Base-by-base conservation (phyloP, 35 echinoderm and acorn worm species). In the Apostichopus parvimensis region DNA sequence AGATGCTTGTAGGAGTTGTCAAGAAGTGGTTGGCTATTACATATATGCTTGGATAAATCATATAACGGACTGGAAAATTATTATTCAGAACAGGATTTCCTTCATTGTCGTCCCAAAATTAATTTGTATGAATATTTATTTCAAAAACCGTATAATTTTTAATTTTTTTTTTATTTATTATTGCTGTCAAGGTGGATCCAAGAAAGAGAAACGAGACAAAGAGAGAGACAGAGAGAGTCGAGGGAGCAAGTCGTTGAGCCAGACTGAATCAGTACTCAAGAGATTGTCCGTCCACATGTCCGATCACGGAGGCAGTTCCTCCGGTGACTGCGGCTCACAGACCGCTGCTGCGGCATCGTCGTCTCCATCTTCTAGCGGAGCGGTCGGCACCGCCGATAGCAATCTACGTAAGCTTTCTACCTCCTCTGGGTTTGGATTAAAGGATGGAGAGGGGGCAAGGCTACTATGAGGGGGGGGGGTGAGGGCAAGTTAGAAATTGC, bases 221-320 rank as follows among this genome's bases (percentile, higher is more conserved):
- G 85, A 87, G 21, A 22, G 85, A n/a, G 85, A 87, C 59, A 22
- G 85, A n/a, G 85, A 87, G 21, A 87, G 57, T 28, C 22, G 85
- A 65, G 14, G n/a, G 12, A 68, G 55, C 85, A 64, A 72, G 58
- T 87, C 85, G 22, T 68, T 60, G 10, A 34, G 57, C 14, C 57
- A 28, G 26, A 14, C 85, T 0, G 85, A 87, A 0, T 68, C 85
- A 0, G 57, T 87, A 0, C 85, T 87, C 65, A 87, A 87, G 65
- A 83, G 80, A 18, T 83, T 83, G 52, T 57, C 53, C 5, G 80
- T 83, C 21, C 80, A 83, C 80, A 83, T 83, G 80, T 54, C 80
- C 6, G 80, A 83, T 14, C 10, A 56, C 5, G 56, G 80, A 6
- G 56, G 80, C 10, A 57, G 52, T 54, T 13, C 53, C 5, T 56